Base-by-base conservation (phyloP, 2,797 vertebrate genomes). In the Syngnathus acus region DNA sequence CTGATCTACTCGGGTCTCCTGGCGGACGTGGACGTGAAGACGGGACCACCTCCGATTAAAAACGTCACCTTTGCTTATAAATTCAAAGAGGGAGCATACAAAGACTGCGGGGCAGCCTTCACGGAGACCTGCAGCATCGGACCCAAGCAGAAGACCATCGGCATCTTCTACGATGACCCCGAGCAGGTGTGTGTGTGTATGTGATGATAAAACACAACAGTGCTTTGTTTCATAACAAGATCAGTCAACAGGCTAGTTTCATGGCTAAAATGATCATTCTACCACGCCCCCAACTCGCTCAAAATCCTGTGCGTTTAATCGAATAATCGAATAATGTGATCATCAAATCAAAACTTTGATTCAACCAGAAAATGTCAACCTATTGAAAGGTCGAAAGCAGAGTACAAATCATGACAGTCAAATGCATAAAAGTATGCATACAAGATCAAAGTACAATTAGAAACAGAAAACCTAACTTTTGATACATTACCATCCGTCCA, bases 31-130 rank as follows among this genome's bases (percentile, higher is more conserved):
- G 77, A 87, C 0, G 89, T 97, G 76, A 94, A 92, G 68, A 94
- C 95, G 0, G 96, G 96, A 9, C 93, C 94, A 5, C 92, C 96
- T 0, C 94, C 94, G 0, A 72, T 98, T 1, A 82, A 74, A 78
- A 94, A 79, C 64, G 88, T 96, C 32, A 96, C 93, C 0, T 68
- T 99, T 69, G 96, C 94, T 68, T 99, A 98, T 83, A 98, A 99
- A 83, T 96, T 94, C 89, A 89, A 86, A 54, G 82, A 93, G 74
- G 97, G 95, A 10, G 86, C 93, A 0, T 96, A 96, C 45, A 90
- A 91, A 0, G 91, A 95, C 48, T 90, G 88, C 0, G 93, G 94
- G 9, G 86, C 86, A 55, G 88, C 92, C 68, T 97, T 92, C 86
- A 95, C 92, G 0, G 95, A 98, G 16, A 92, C 87, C 83, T 93